These are phyloP conservation scores for Pherbina coryleti DNA, from an alignment of 2,888 invertebrate species.

Conservation along the genomic window DNA sequence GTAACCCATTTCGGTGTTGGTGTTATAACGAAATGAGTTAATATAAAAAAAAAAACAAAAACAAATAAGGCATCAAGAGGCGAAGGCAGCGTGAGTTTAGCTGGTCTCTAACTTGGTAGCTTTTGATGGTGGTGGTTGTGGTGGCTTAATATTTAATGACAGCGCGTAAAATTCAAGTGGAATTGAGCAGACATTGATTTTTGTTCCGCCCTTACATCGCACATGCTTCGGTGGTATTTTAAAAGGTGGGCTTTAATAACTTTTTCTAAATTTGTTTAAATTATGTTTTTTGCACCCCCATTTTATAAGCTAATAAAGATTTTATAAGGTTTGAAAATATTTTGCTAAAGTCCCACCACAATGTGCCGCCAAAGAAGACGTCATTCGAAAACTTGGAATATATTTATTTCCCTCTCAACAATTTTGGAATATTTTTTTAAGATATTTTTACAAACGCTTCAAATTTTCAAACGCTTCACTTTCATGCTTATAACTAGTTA, in stretches of 20 bases:
- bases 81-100: not conserved
- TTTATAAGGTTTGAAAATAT: no score
- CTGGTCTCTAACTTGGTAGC: not conserved
- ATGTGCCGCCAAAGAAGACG: no score
- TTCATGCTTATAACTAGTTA: no score
- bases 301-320: no score
- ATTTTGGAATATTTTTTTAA: no score
- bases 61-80: not conserved
- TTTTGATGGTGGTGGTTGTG: not conserved
- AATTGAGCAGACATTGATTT: not conserved
- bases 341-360: no score
- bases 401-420: no score
- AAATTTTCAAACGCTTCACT: no score
- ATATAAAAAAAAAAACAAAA: not conserved
- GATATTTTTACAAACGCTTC: no score
- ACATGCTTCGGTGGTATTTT: not conserved
- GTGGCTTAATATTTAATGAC: constrained; percentile 1
- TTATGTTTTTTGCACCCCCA: no score
- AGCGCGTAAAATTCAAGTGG: constrained; percentile 2
- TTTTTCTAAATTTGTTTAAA: not conserved
- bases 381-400: no score
- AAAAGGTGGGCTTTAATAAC: not conserved
- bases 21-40: not conserved
- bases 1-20: not conserved
- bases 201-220: not conserved